These are phyloP conservation scores for Globia sparganii DNA, from an alignment of 2,888 invertebrate genomes.

Conservation along the genomic window DNA sequence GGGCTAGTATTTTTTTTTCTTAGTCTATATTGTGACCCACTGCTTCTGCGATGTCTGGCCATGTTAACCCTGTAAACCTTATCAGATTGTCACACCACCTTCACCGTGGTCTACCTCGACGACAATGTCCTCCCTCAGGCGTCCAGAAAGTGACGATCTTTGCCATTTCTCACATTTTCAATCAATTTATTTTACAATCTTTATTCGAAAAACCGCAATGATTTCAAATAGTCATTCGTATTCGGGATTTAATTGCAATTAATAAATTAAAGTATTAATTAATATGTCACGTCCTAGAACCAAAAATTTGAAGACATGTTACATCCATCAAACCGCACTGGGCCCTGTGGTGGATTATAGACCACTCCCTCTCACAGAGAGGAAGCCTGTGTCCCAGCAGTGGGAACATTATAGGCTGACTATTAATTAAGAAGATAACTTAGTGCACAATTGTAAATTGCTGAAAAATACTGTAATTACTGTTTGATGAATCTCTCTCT, in stretches of 20 bases:
- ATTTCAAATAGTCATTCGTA: not conserved
- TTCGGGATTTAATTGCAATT: not conserved
- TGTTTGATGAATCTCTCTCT: constrained; percentile 12
- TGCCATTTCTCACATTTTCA: too few relatives aligned
- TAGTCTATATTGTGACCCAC: too few relatives aligned
- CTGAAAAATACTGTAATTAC: not conserved
- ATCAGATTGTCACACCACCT: too few relatives aligned
- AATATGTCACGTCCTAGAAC: not conserved
- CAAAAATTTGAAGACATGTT: not conserved
- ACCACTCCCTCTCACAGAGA: too few relatives aligned
- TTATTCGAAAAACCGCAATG: not conserved
- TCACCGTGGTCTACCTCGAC: too few relatives aligned
- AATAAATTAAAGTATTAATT: not conserved
- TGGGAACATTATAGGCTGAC: too few relatives aligned
- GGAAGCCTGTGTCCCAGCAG: too few relatives aligned
- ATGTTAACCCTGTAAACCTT: too few relatives aligned
- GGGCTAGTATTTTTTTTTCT: not conserved
- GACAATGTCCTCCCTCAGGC: too few relatives aligned
- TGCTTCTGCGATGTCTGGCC: too few relatives aligned
- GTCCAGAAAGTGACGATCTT: too few relatives aligned
- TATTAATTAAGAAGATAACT: not conserved
- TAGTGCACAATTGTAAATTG: not conserved
- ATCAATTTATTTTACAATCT: not conserved
- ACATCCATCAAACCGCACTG: not conserved
- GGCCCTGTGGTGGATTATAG: not conserved